These are phyloP conservation scores for Pogonocherus hispidulus DNA, from an alignment of 2,888 invertebrate species.

Conservation along the genomic window DNA sequence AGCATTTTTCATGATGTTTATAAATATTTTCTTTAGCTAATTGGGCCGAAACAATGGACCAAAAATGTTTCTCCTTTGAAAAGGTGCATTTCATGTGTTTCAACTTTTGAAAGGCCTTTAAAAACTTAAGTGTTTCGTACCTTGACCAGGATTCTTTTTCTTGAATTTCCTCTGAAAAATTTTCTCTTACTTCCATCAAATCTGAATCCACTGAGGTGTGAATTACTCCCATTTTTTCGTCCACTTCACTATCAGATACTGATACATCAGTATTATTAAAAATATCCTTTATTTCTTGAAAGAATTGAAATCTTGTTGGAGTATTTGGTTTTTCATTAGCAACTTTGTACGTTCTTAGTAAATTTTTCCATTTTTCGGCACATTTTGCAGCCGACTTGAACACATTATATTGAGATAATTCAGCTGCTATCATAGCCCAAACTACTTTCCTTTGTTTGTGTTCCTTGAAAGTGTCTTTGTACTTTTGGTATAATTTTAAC, in stretches of 20 bases:
- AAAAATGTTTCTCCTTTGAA: slow-evolving; percentile 31
- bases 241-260: slow-evolving; percentile 11
- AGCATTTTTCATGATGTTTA: slow-evolving; percentile 25
- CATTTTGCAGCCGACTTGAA: slow-evolving; percentile 19
- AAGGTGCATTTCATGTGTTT: slow-evolving; percentile 10
- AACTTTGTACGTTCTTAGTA: slow-evolving; percentile 23
- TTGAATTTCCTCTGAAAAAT: background rate
- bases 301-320: slow-evolving; percentile 17
- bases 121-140: slow-evolving; percentile 31
- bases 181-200: background rate
- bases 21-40: slow-evolving; percentile 23
- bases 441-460: background rate
- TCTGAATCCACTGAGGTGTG: background rate
- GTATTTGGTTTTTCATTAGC: slow-evolving; percentile 11
- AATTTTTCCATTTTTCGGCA: slow-evolving; percentile 25
- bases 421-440: slow-evolving; percentile 21
- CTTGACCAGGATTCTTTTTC: slow-evolving; percentile 32
- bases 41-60: slow-evolving; percentile 16
- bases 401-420: slow-evolving; percentile 13
- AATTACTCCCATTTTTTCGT: slow-evolving; percentile 4
- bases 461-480: slow-evolving; percentile 17
- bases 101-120: slow-evolving; percentile 25
- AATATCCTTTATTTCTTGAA: slow-evolving; percentile 14
- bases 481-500: slow-evolving; percentile 13
- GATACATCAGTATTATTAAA: slow-evolving; percentile 11